Percentiles rank a stretch among this genome's conserved stretches.
These are phyloP conservation scores for Leptinotarsa peninsularis DNA, from an alignment of 2,888 invertebrate species.

Conservation along the genomic window DNA sequence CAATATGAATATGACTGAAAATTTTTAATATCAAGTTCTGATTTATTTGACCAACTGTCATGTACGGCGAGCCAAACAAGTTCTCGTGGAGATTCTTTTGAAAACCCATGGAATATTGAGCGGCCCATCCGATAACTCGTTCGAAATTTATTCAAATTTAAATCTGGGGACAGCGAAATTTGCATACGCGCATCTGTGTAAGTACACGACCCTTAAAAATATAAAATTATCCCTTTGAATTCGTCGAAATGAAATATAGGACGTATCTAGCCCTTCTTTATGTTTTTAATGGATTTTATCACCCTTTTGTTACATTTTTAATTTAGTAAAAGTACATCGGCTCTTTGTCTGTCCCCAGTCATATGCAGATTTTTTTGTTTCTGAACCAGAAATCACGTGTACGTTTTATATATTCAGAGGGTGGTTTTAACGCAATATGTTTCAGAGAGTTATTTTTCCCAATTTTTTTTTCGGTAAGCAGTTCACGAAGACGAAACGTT, in stretches of 20 bases:
- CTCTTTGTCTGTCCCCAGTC: constrained; percentile 38
- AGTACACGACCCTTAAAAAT: constrained; percentile 52
- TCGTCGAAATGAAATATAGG: constrained; percentile 49
- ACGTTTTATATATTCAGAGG: constrained; percentile 14
- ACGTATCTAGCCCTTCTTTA: constrained; percentile 54
- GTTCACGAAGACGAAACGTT: too few species aligned
- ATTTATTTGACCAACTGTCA: constrained; percentile 56
- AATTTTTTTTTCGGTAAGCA: too few species aligned
- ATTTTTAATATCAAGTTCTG: constrained; percentile 54
- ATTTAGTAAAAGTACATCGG: constrained; percentile 49
- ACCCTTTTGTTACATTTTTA: constrained; percentile 58
- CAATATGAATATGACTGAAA: constrained; percentile 50
- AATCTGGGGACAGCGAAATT: constrained; percentile 50
- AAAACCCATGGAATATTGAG: constrained; percentile 45
- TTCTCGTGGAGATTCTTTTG: constrained; percentile 45
- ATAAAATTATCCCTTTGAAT: constrained; percentile 56
- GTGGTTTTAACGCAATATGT: neutral
- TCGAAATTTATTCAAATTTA: constrained; percentile 54
- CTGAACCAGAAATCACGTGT: constrained; percentile 18
- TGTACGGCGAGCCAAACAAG: constrained; percentile 46
- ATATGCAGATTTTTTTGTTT: constrained; percentile 21
- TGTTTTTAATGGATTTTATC: constrained; percentile 60
- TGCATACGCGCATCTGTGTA: constrained; percentile 56
- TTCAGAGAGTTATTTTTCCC: neutral
- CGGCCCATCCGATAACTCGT: constrained; percentile 45